These are phyloP conservation scores for Anser cygnoides DNA, from an alignment of 2,113 vertebrate species.

Conservation along the genomic window DNA sequence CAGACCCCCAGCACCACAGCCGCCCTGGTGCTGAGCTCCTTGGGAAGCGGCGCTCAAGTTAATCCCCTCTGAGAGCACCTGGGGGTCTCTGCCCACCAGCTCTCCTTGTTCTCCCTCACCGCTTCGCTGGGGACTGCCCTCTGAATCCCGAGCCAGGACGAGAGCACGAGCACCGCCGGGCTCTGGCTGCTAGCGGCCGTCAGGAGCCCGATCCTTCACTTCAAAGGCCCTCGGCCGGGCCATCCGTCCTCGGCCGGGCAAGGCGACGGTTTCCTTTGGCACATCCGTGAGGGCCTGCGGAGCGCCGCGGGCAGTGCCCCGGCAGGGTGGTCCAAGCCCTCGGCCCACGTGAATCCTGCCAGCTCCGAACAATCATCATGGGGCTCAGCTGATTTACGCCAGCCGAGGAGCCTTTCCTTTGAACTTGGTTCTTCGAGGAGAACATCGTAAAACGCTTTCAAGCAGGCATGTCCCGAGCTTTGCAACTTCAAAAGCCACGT, in stretches of 20 bases:
- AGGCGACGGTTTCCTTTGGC: neutral
- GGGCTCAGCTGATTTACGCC: conserved; percentile 30
- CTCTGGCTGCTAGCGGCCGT: accelerated
- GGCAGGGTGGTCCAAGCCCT: neutral
- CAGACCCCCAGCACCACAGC: neutral
- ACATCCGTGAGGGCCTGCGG: neutral
- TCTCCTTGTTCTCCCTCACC: neutral
- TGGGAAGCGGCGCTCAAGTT: accelerated
- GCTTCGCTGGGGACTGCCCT: neutral
- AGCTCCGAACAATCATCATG: neutral
- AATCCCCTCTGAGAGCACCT: accelerated
- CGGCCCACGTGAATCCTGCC: neutral
- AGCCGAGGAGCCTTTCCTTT: conserved; percentile 3
- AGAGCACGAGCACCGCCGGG: neutral
- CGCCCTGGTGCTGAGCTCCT: neutral
- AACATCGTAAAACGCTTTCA: neutral
- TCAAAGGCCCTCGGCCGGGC: neutral
- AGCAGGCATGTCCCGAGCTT: conserved; percentile 34
- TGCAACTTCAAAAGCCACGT: conserved; percentile 26
- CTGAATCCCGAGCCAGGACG: neutral
- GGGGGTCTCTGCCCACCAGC: neutral
- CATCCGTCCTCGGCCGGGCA: neutral
- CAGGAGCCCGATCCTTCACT: neutral
- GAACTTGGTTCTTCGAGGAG: neutral
- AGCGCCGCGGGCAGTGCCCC: accelerated